phyloP scores from a whole-genome alignment of 2,113 vertebrate species.

The Catagonus wagneri region DNA sequence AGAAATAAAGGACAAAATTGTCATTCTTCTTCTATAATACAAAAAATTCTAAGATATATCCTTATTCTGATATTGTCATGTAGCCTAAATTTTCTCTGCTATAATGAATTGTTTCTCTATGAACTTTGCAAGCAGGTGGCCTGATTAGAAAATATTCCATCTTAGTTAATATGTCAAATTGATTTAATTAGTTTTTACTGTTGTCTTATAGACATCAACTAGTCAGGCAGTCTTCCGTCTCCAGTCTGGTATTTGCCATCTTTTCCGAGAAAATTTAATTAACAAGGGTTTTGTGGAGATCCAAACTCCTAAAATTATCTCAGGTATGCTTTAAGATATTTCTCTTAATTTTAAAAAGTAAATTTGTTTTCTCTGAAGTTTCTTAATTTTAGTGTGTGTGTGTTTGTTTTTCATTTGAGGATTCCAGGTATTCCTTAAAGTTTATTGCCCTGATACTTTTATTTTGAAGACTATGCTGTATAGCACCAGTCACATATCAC shows the following conservation, averaged over 20 bases:
- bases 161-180: slow-evolving; percentile 27
- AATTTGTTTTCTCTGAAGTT: neutral
- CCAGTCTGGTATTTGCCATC: slow-evolving; percentile 96
- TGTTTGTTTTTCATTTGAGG: neutral
- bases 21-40: neutral
- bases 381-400: neutral
- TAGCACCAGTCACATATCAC: neutral
- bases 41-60: neutral
- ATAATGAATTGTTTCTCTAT: slow-evolving; percentile 20
- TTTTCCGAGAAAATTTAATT: slow-evolving; percentile 96
- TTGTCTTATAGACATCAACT: slow-evolving; percentile 93
- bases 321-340: slow-evolving; percentile 88
- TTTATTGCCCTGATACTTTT: slow-evolving; percentile 28
- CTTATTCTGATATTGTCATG: neutral
- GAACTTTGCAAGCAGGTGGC: neutral
- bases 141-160: slow-evolving; percentile 25
- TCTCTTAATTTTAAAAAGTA: slow-evolving; percentile 3
- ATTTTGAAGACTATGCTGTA: neutral
- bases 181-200: slow-evolving; percentile 68
- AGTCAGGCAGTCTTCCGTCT: slow-evolving; percentile 96
- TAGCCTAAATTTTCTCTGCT: neutral
- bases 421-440: neutral
- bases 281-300: slow-evolving; percentile 98
- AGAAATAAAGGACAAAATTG: neutral
- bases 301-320: slow-evolving; percentile 99